A percentile compares a stretch with the other conserved stretches of the same genome.
Conservation (phyloP, 1,140 invertebrate genomes). For the Tetraneura akinire region DNA sequence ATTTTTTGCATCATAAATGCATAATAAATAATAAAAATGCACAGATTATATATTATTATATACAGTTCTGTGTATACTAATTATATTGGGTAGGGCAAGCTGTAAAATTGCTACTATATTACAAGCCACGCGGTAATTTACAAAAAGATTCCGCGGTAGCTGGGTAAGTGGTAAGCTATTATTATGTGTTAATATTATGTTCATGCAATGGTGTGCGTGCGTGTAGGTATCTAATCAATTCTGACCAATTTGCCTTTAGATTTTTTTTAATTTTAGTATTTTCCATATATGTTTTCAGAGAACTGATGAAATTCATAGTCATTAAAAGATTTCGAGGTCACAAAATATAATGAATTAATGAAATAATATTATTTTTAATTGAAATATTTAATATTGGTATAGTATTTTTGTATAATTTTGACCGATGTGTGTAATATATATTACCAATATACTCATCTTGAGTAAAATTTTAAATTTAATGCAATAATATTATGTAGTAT, state of each 20-base stretch:
- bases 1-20: too few relatives aligned
- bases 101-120: constrained; percentile 4
- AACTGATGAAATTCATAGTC: neutral
- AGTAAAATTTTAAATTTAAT: too few relatives aligned
- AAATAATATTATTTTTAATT: too few relatives aligned
- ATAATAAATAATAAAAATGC: too few relatives aligned
- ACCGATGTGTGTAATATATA: too few relatives aligned
- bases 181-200: constrained; percentile 5
- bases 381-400: too few relatives aligned
- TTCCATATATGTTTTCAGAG: neutral
- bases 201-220: too few relatives aligned
- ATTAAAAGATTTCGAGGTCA: neutral
- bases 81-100: neutral
- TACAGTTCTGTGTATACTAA: neutral
- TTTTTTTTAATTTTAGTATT: constrained; percentile 9
- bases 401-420: too few relatives aligned
- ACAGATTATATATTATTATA: neutral
- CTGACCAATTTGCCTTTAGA: constrained; percentile 3
- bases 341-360: too few relatives aligned
- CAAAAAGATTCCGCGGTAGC: constrained; percentile 19
- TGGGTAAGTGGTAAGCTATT: neutral
- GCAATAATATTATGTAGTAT: too few relatives aligned
- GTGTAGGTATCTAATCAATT: constrained; percentile 16
- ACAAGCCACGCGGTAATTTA: constrained; percentile 3
- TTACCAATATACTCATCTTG: too few relatives aligned